These are phyloP conservation scores for Alfaro cultratus DNA, from an alignment of 2,797 vertebrate species.

Conservation along the genomic window DNA sequence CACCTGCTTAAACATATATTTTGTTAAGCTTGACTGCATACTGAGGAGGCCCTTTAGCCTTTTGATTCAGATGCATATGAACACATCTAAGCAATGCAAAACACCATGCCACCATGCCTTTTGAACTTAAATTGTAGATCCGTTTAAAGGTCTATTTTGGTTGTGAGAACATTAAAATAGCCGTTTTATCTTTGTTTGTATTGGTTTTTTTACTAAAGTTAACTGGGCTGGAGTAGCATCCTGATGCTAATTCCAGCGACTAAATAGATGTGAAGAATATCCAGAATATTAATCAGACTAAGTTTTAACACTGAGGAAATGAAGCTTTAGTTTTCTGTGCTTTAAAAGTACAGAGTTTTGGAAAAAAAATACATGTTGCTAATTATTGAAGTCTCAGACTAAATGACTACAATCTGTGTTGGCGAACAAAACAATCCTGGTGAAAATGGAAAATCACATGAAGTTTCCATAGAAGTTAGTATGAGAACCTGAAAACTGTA, in stretches of 20 bases:
- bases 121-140: background rate
- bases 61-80: background rate
- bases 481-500: slow-evolving; percentile 20
- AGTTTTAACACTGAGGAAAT: background rate
- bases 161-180: background rate
- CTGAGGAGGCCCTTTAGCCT: background rate
- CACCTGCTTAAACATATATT: background rate
- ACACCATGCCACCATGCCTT: background rate
- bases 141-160: no score
- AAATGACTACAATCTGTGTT: background rate
- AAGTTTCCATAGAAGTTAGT: slow-evolving; percentile 45
- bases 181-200: background rate
- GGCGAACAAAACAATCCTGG: background rate
- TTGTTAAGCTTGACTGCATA: background rate
- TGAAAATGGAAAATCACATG: slow-evolving; percentile 35
- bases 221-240: background rate
- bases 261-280: background rate
- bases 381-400: background rate
- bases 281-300: background rate
- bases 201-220: no score
- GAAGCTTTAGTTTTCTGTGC: background rate
- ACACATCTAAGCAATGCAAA: background rate
- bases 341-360: background rate
- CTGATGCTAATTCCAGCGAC: background rate
- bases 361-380: background rate